Base-by-base conservation (phyloP, 2,888 invertebrate genomes). In the Lomographa bimaculata region DNA sequence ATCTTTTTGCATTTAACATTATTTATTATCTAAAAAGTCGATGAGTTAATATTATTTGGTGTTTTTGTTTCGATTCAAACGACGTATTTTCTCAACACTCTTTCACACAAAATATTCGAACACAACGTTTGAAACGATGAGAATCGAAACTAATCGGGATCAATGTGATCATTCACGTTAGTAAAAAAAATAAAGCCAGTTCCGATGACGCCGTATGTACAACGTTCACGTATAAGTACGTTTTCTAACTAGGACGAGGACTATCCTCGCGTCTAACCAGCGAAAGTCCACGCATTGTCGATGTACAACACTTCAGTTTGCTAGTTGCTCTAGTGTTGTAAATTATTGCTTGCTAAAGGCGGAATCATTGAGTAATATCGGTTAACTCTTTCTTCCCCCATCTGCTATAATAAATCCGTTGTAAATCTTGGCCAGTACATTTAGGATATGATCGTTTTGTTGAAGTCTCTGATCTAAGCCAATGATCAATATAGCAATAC, bases 11-110 rank as follows among this genome's bases (percentile, higher is more conserved):
- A 64, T 71, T 80, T 70, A 72, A 69, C 66, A 74, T 77, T 81
- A 83, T 80, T 81, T 86, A 86, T 84, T 84, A 86, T 79, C 85
- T 87, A 89, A 83, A 79, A 82, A 89, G 83, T 89, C 89, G 89
- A 85, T 86, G 86, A 82, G 72, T 81, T 80, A 82, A 79, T 75
- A 79, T 71, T 80, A 65, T 64, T 89, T 89, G 87, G 87, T 89
- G 87, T 86, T 89, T 76, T 77, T 80, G 84, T 89, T 89, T 84
- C 86, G 81, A 79, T 86, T 70, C 72, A 71, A 60, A 72, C 70
- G 71, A 70, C 68, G 60, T 61, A 59, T 53, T 56, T 50, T 40
- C 46, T 34, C 8, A 34, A 35, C 35, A 30, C 46, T 48, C 46
- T 45, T 41, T 48, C 48, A 54, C 29, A 41, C 45, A 30, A 54